Evolutionary conservation across 1,140 invertebrate species (phyloP).

Genomic region (Leptinotarsa undecemlineata): DNA sequence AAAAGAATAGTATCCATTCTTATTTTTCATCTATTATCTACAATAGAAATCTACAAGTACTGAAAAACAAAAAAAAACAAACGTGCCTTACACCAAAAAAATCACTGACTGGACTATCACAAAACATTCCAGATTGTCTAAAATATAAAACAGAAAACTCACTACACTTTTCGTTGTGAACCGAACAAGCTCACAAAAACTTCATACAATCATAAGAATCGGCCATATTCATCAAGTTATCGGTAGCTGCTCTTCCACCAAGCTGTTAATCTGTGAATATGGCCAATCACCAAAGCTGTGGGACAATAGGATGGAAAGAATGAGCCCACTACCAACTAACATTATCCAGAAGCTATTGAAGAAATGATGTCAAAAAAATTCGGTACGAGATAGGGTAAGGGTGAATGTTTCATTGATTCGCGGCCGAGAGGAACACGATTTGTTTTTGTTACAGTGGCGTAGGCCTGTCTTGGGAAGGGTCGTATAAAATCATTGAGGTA

Average conservation of each 20-base stretch:
- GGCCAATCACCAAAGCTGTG: slow-evolving; percentile 47
- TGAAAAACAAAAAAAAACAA: background rate
- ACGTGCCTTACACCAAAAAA: background rate
- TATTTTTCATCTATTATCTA: background rate
- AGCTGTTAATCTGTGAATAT: slow-evolving; percentile 43
- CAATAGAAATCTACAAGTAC: background rate
- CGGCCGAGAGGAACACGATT: slow-evolving; percentile 18
- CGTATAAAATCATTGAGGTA: background rate
- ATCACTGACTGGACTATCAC: too few relatives aligned
- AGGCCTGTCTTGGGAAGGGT: background rate
- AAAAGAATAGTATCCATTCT: background rate
- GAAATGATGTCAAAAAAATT: slow-evolving; percentile 18
- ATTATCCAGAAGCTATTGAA: slow-evolving; percentile 31
- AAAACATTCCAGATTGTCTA: too few relatives aligned
- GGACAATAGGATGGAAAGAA: slow-evolving; percentile 13
- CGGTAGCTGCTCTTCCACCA: slow-evolving; percentile 38
- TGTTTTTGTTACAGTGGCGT: slow-evolving; percentile 20
- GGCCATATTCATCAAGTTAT: slow-evolving; percentile 46
- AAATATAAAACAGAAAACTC: background rate
- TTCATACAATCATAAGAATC: slow-evolving; percentile 27
- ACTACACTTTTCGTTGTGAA: background rate
- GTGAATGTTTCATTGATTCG: slow-evolving; percentile 46
- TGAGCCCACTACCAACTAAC: slow-evolving; percentile 44
- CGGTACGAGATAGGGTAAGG: slow-evolving; percentile 8
- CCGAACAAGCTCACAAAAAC: slow-evolving; percentile 9